phyloP scores from a whole-genome alignment of 1,140 invertebrate species.

The Microvelia longipes region DNA sequence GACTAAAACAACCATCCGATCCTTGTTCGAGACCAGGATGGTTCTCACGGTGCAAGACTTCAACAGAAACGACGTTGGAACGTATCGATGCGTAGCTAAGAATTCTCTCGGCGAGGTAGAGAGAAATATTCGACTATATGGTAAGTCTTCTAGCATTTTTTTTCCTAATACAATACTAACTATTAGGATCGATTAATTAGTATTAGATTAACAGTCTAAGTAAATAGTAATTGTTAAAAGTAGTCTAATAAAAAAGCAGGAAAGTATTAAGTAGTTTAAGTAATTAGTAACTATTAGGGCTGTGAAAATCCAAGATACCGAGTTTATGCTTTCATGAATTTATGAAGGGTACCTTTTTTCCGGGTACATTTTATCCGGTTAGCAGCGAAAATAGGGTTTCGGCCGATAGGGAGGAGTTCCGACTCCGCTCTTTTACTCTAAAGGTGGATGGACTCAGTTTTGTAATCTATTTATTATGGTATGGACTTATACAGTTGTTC shows the following conservation, averaged over 20 bases:
- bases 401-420: too few relatives aligned
- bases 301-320: too few relatives aligned
- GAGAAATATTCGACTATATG: slow-evolving; percentile 74
- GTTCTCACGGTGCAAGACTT: slow-evolving; percentile 62
- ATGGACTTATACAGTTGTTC: too few relatives aligned
- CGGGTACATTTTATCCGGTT: too few relatives aligned
- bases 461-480: too few relatives aligned
- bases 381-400: too few relatives aligned
- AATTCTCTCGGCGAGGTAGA: slow-evolving; percentile 81
- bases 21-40: slow-evolving; percentile 70
- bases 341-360: too few relatives aligned
- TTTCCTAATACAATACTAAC: neutral
- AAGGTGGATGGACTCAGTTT: too few relatives aligned
- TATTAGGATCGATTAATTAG: neutral
- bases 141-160: slow-evolving; percentile 45
- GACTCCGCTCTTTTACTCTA: too few relatives aligned
- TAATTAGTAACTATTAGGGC: too few relatives aligned
- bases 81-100: slow-evolving; percentile 76
- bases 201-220: neutral
- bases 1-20: slow-evolving; percentile 52
- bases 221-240: neutral
- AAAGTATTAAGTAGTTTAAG: neutral
- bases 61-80: slow-evolving; percentile 61
- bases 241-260: neutral
- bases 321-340: too few relatives aligned